These are phyloP conservation scores for Ophion obscuratus DNA, from an alignment of 2,888 invertebrate species.

Conservation along the genomic window DNA sequence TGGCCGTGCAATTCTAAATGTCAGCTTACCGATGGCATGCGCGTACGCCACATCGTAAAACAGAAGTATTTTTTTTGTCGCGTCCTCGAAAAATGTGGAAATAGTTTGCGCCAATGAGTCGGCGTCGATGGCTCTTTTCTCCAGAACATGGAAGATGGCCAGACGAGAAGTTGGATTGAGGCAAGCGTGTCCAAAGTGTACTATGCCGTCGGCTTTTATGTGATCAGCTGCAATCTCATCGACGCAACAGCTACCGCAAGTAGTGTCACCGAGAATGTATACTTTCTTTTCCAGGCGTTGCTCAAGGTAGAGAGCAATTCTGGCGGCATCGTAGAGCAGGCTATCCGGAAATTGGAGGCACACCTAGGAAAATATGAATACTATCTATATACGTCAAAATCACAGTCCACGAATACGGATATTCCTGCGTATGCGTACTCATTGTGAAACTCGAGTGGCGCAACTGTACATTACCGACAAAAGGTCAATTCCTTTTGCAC, in stretches of 20 bases:
- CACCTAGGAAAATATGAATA: constrained; percentile 86
- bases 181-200: constrained; percentile 97
- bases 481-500: too few species aligned
- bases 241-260: constrained; percentile 96
- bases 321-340: constrained; percentile 88
- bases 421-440: too few species aligned
- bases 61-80: constrained; percentile 85
- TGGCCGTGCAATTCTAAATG: background rate
- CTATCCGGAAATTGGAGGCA: constrained; percentile 97
- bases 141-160: constrained; percentile 91
- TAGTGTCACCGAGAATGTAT: constrained; percentile 95
- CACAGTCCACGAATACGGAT: too few species aligned
- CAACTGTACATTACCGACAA: too few species aligned
- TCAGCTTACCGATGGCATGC: constrained; percentile 86
- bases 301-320: constrained; percentile 87
- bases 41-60: constrained; percentile 90
- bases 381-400: background rate
- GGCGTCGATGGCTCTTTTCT: constrained; percentile 87
- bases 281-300: constrained; percentile 86
- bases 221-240: constrained; percentile 96
- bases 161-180: constrained; percentile 89
- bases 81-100: constrained; percentile 79
- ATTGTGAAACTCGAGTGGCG: too few species aligned
- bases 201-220: constrained; percentile 92
- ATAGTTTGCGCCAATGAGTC: constrained; percentile 81